Conservation (phyloP, 2,888 invertebrate species). For the Dasysyrphus tricinctus region DNA sequence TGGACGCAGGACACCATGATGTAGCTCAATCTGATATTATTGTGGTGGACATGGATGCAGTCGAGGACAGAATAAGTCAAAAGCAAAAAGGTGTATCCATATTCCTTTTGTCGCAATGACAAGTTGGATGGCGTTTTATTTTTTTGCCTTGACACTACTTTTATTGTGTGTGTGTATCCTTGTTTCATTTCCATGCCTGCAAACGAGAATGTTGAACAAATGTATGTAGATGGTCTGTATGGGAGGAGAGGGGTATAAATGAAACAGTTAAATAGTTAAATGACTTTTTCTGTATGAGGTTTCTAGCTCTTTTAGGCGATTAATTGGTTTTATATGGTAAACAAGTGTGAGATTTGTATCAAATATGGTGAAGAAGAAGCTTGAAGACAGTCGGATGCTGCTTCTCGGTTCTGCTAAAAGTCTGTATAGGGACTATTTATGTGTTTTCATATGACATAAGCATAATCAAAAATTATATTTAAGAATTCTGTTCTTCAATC, state of each 20-base stretch:
- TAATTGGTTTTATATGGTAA: too few relatives aligned
- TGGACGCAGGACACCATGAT: slow-evolving; percentile 12
- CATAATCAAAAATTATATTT: too few relatives aligned
- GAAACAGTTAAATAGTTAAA: neutral
- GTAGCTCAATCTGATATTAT: slow-evolving; percentile 24
- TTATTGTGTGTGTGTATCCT: neutral
- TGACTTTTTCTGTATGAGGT: neutral
- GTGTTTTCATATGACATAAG: too few relatives aligned
- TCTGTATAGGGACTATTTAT: too few relatives aligned
- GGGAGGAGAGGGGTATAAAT: neutral
- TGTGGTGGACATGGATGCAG: slow-evolving; percentile 46
- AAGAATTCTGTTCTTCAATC: too few relatives aligned
- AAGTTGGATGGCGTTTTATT: slow-evolving; percentile 34
- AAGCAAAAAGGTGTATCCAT: slow-evolving; percentile 27
- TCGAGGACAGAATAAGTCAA: slow-evolving; percentile 39
- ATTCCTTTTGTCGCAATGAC: slow-evolving; percentile 36
- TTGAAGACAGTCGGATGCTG: too few relatives aligned
- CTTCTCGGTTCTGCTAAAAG: too few relatives aligned
- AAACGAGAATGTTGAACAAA: slow-evolving; percentile 33
- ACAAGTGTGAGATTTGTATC: too few relatives aligned
- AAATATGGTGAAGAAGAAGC: too few relatives aligned
- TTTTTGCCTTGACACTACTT: neutral
- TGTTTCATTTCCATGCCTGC: neutral
- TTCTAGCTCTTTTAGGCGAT: neutral
- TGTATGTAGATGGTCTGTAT: neutral